Evolutionary conservation across 2,113 vertebrate genomes (phyloP), one percentile per base, ranked within the genome.

Genomic region (Lontra canadensis): DNA sequence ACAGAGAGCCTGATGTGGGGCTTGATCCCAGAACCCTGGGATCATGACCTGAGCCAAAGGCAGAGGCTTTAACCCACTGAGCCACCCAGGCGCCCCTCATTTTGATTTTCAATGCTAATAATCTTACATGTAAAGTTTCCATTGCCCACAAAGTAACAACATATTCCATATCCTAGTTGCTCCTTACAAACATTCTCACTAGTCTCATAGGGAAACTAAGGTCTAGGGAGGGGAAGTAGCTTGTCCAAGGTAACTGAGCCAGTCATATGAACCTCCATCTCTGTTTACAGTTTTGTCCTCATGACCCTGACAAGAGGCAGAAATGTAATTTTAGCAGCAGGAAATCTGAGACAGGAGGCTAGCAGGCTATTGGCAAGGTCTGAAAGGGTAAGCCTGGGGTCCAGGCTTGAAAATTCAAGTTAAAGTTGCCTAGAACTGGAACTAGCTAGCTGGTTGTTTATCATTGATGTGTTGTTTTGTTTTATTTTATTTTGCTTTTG

Each of bases 291-390:
- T 92, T 96, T 96, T 97, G 86, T 93, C 49, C 79, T 97, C 49
- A 83, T 82, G 92, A 87, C 57, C 63, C 67, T 97, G 59, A 65
- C 83, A 95, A 96, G 55, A 80, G 55, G 31, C 73, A 94, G 39
- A 94, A 95, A 93, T 94, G 83, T 96, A 98, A 98, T 97, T 98
- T 97, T 97, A 98, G 97, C 67, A 95, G n/a, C 80, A 96, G 39
- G 97, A 97, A 97, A 98, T 97, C 67, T 98, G 98, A 98, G 95
- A 93, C 83, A 91, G 73, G 73, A 82, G 34, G 29, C 39, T 86
- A 94, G 20, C 17, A 0, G 52, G 59, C 17, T 95, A 97, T 94
- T 94, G 74, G 81, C 90, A 95, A 97, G 36, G 36, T 94, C 42
- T 94, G 36, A 95, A 95, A 96, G 20, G 55, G 82, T 93, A 97